Conservation (phyloP, 2,113 vertebrate species). For the Herpetotheres cachinnans region DNA sequence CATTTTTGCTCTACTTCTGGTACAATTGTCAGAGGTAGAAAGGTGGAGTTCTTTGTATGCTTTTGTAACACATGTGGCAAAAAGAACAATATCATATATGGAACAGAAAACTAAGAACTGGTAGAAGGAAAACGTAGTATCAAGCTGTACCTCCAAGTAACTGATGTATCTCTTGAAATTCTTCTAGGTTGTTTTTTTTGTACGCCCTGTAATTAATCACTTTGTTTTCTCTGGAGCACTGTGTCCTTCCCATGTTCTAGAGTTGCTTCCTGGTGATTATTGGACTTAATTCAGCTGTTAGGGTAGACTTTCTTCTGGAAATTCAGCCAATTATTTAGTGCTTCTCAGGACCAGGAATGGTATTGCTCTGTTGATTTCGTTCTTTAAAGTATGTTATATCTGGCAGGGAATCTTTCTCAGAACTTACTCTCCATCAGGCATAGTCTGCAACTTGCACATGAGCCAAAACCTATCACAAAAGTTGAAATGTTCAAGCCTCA, state of each 20-base stretch:
- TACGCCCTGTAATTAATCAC: not conserved
- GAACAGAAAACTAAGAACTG: not conserved
- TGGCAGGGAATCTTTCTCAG: constrained; percentile 15
- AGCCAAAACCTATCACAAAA: not conserved
- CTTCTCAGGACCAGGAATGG: not conserved
- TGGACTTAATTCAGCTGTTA: not conserved
- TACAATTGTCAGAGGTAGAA: not conserved
- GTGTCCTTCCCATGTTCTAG: not conserved
- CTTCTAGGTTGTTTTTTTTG: not conserved
- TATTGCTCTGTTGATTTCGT: constrained; percentile 3
- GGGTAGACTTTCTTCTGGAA: not conserved
- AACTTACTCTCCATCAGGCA: not conserved
- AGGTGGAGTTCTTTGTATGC: not conserved
- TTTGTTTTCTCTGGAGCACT: not conserved
- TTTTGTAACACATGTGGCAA: not conserved
- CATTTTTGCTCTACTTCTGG: not conserved
- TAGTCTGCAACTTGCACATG: not conserved
- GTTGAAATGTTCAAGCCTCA: not conserved
- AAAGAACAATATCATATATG: not conserved
- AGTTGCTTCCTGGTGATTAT: not conserved
- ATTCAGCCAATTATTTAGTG: not conserved
- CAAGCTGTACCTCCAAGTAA: not conserved
- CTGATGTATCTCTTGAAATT: not conserved
- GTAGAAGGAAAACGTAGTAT: not conserved
- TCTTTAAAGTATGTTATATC: constrained; percentile 14